Conservation (phyloP, 2,797 vertebrate species). For the Ficedula albicollis region DNA sequence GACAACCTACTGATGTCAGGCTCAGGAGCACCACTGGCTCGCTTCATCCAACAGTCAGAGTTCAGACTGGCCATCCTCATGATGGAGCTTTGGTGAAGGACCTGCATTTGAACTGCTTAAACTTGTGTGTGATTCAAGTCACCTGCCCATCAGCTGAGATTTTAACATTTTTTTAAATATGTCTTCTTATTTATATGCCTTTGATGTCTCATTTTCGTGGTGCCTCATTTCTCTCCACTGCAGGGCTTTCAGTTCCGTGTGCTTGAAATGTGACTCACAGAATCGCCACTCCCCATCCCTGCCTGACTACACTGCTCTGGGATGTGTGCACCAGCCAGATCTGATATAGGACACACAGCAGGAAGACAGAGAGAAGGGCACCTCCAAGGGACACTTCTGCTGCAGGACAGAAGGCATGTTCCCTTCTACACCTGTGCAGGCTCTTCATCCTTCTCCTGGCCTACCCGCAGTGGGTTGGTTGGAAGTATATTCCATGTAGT, state of each 20-base stretch:
- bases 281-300: not conserved
- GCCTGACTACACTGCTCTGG: not conserved
- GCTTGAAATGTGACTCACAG: not conserved
- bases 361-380: not conserved
- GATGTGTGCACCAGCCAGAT: not conserved
- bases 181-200: not conserved
- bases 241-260: not conserved
- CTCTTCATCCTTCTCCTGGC: not conserved
- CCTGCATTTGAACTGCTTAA: not conserved
- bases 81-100: not conserved
- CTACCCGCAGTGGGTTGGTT: not conserved
- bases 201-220: constrained; percentile 39
- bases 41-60: not conserved
- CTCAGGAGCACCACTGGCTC: not conserved
- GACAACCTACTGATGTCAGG: not conserved
- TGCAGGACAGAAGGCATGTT: not conserved
- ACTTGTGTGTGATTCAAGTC: not conserved
- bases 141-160: not conserved
- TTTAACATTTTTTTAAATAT: not conserved
- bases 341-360: not conserved
- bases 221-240: not conserved
- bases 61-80: not conserved
- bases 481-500: not conserved
- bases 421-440: not conserved
- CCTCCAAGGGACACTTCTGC: not conserved